Base-by-base conservation (phyloP, 2,113 vertebrate genomes). In the Tupaia chinensis region DNA sequence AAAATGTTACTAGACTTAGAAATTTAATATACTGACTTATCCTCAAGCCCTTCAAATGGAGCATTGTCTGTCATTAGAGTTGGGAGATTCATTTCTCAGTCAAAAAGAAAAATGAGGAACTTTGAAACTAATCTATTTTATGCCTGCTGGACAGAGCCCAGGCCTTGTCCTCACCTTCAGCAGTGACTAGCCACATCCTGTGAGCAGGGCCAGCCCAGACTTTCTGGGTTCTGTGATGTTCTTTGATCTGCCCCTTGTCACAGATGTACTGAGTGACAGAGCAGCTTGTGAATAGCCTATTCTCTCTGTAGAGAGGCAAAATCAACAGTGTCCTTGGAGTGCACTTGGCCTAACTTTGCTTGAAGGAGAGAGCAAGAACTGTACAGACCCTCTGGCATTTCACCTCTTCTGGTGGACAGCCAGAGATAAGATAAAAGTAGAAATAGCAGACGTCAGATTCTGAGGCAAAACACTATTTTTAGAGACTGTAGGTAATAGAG, bases 161-260 rank as follows among this genome's bases (percentile, higher is more conserved):
- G 95, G 91, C 89, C 34, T 70, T n/a, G 9, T 95, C 95, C 91
- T 97, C 96, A 95, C 94, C 96, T 96, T 96, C 93, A 53, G 82
- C 0, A 66, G 95, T 98, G 98, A 98, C 96, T 96, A 92, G 96
- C 84, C 96, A 94, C 92, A 98, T 98, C 98, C 98, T 98, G 97
- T 97, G 97, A 98, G 95, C 97, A 98, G 96, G 96, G 96, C 97
- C 98, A 97, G 96, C 97, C 93, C 90, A 97, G 97, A 88, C n/a
- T 25, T 74, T 95, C 92, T 97, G 96, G 97, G 96, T 92, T 91
- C 95, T 95, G 87, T 83, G 96, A 98, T 81, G 60, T 54, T 95
- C 54, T 94, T 97, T 98, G 97, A 96, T 99, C 97, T 96, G 94
- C 97, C 87, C 98, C 97, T 98, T 98, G 98, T 98, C 98, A 98